Evolutionary conservation across 1,140 invertebrate species (phyloP).

Genomic region (Drosophila kohkoa): DNA sequence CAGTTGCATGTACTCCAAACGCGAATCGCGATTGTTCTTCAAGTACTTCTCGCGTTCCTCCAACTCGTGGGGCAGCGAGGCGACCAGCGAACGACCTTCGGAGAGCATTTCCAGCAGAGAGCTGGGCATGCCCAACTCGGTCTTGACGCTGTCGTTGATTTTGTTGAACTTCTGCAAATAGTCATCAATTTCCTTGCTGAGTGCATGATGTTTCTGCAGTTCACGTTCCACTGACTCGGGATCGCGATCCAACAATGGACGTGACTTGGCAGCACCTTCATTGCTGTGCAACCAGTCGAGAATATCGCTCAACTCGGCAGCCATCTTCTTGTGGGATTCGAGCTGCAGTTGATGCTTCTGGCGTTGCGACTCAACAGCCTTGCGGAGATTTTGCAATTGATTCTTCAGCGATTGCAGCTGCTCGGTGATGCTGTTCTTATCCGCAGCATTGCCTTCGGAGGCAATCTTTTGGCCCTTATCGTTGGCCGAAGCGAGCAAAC

Average conservation of each 20-base stretch:
- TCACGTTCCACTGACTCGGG: slow-evolving; percentile 92
- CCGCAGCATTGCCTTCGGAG: slow-evolving; percentile 93
- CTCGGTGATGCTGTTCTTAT: slow-evolving; percentile 94
- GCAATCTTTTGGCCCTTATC: slow-evolving; percentile 97
- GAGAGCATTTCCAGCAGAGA: slow-evolving; percentile 93
- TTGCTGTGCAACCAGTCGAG: slow-evolving; percentile 94
- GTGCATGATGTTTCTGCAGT: slow-evolving; percentile 90
- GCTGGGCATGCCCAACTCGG: slow-evolving; percentile 91
- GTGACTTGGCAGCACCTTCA: slow-evolving; percentile 92
- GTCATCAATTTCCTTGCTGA: slow-evolving; percentile 89
- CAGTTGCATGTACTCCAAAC: slow-evolving; percentile 89
- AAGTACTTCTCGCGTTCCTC: slow-evolving; percentile 92
- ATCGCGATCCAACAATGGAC: slow-evolving; percentile 92
- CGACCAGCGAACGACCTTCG: slow-evolving; percentile 91
- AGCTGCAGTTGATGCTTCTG: slow-evolving; percentile 94
- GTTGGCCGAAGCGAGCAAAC: slow-evolving; percentile 92
- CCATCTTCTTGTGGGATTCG: slow-evolving; percentile 94
- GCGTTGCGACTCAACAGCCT: slow-evolving; percentile 93
- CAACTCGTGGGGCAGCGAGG: slow-evolving; percentile 91
- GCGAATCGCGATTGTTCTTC: slow-evolving; percentile 91
- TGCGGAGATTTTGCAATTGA: slow-evolving; percentile 91
- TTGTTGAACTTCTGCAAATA: slow-evolving; percentile 90
- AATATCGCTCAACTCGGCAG: slow-evolving; percentile 91
- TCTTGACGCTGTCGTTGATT: slow-evolving; percentile 88
- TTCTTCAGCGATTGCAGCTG: slow-evolving; percentile 94